Conservation (phyloP, 2,797 vertebrate genomes). For the Sternarchorhynchus goeldii region DNA sequence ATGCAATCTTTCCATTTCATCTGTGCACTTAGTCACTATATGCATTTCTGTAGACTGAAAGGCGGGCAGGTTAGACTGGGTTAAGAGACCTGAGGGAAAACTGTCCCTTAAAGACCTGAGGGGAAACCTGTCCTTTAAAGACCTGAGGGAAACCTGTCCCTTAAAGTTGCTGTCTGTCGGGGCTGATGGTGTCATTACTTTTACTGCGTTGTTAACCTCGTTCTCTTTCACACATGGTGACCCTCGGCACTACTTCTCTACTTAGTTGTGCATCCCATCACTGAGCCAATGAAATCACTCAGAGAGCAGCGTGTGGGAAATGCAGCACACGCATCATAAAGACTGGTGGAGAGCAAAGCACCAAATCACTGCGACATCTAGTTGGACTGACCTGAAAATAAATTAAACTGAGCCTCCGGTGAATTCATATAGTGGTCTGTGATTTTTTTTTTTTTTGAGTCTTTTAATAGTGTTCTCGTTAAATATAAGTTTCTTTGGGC, state of each 20-base stretch:
- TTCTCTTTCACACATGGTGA: not conserved
- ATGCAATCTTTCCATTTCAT: too few species aligned
- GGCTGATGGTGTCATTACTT: constrained; percentile 1
- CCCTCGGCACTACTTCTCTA: not conserved
- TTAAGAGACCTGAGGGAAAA: not conserved
- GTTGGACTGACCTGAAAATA: too few species aligned
- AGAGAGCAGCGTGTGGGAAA: not conserved
- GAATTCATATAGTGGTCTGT: not conserved
- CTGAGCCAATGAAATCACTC: not conserved
- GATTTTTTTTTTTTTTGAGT: not conserved
- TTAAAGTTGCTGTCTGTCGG: not conserved
- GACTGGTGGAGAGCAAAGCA: too few species aligned
- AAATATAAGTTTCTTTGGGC: not conserved
- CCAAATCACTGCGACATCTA: not conserved
- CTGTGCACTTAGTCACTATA: too few species aligned
- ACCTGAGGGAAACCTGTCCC: not conserved
- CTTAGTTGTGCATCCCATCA: not conserved
- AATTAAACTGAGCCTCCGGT: not conserved
- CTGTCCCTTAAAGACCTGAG: not conserved
- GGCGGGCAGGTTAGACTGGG: not conserved
- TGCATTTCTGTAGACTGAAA: not conserved
- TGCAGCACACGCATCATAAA: not conserved
- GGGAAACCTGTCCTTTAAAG: not conserved
- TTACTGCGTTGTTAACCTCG: not conserved
- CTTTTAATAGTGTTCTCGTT: not conserved